Base-by-base conservation (phyloP, 2,888 invertebrate species). In the Iphiclides podalirius region DNA sequence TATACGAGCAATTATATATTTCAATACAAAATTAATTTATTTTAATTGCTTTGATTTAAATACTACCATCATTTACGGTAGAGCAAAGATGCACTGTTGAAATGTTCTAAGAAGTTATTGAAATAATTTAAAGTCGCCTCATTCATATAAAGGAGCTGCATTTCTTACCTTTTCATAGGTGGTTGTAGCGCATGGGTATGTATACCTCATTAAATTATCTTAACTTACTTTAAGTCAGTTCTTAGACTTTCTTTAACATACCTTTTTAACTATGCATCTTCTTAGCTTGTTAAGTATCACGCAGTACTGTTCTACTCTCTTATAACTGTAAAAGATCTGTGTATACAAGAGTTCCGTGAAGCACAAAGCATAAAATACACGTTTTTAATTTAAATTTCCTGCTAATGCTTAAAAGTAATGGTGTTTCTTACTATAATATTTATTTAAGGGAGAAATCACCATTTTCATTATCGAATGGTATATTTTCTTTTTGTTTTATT, bases 131-230 rank as follows among this genome's bases (percentile, higher is more conserved):
- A 45, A 38, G 17, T 12, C 8, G 11, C 20, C 13, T 33, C 16
- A 23, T 20, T 34, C 4, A 13, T 28, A 14, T n/a, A 15, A 16
- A 8, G 3, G 16, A 8, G n/a, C 31, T 20, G 36, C 15, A 35
- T 38, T 3, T 36, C 34, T 49, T 38, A 48, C 9, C 11, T 26
- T 16, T 28, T 49, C 43, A 34, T 46, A 46, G 12, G 31, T 49
- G 8, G 13, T 12, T 35, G n/a, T 38, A 44, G 28, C n/a, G 23
- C 20, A 33, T 48, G 37, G 12, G 12, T 15, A 14, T 33, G 4
- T 20, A 38, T 49, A 43, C 38, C 39, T 44, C 43, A 39, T 49
- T 49, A 49, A 49, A 49, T 49, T 34, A 44, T 44, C 49, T 44
- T 49, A 49, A 44, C 26, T 39, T 42, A 39, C 39, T 44, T 49